Base-by-base conservation (phyloP, 2,888 invertebrate genomes). In the Drosophila sordidula region DNA sequence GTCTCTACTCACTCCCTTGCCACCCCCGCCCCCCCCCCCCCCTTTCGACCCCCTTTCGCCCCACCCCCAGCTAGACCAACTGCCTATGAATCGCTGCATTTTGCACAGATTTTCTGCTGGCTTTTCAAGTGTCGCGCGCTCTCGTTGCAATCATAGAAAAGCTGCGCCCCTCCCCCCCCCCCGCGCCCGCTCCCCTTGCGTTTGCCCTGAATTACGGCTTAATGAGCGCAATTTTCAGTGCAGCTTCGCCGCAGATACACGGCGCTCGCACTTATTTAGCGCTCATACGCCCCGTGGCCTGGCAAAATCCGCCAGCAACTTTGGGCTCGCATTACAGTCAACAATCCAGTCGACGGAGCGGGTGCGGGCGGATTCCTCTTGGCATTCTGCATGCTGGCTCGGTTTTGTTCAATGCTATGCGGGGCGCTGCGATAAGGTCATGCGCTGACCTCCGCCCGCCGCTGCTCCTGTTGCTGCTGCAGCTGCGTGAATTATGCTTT, bases 241-340 rank as follows among this genome's bases (percentile, higher is more conserved):
- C 81, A 64, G 55, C 69, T 54, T 59, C 54, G 69, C 67, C 72
- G 70, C 70, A 75, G 66, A 68, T 71, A 68, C 62, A 52, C 68
- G 58, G 59, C 59, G 61, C 80, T 54, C 34, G 64, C 87, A 89
- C 85, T 87, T 81, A 80, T 87, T 87, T 87, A 89, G 64, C 62
- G 74, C 81, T 75, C 82, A 84, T 85, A 84, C 89, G 85, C 73
- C 87, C 75, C 78, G 76, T 84, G 50, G 68, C 18, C 39, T 32
- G 26, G 52, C 41, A 32, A 34, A 47, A 49, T 14, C 22, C 57
- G 65, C 49, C 71, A 52, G 25, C 39, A 62, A 50, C 58, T 70
- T 70, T 59, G 54, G 58, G 70, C 71, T 54, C n/a, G 41, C 62
- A 54, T 55, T 51, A 22, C 55, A 56, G 65, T 44, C 62, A 66